Base-by-base conservation (phyloP, 2,797 vertebrate species). In the Eupleurogrammus muticus region DNA sequence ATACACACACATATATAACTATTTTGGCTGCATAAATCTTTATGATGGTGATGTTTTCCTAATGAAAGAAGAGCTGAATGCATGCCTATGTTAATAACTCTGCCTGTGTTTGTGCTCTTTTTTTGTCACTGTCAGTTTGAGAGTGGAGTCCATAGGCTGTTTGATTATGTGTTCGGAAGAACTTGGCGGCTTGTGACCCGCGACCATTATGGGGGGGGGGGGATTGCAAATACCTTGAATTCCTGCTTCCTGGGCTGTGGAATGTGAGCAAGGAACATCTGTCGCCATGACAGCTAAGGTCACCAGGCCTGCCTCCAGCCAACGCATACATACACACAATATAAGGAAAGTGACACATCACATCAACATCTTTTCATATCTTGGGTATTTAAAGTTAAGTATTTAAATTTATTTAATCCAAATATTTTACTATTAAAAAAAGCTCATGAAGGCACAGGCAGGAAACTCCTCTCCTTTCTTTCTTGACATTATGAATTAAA, bases 211-310 rank as follows among this genome's bases (percentile, higher is more conserved):
- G 61, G 52, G 38, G 63, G 79, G 54, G 60, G 66, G 51, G 56
- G 59, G 81, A 89, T 82, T 82, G 70, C 77, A 88, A 90, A 93
- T 93, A 86, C 66, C 80, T 91, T 69, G 78, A 89, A 94, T 94
- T 91, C 88, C 87, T 90, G 73, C 88, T 91, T 91, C 86, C 89
- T 91, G 85, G 70, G 60, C 73, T 48, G 67, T 84, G 86, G 92
- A 94, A 94, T 90, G 79, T 83, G 82, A 87, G 88, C 62, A 73
- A 80, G 84, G 86, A 93, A 92, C 92, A 93, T 93, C 91, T 94
- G 93, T 90, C 88, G 56, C 85, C 85, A 87, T 92, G 93, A 90
- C 90, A 91, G 82, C 88, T 28, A 46, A 81, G 91, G 88, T 92
- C 88, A 78, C 70, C 32, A 76, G 84, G 77, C 70, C 84, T 65